Conservation (phyloP, 2,888 invertebrate species). For the Cataglyphis livida region DNA sequence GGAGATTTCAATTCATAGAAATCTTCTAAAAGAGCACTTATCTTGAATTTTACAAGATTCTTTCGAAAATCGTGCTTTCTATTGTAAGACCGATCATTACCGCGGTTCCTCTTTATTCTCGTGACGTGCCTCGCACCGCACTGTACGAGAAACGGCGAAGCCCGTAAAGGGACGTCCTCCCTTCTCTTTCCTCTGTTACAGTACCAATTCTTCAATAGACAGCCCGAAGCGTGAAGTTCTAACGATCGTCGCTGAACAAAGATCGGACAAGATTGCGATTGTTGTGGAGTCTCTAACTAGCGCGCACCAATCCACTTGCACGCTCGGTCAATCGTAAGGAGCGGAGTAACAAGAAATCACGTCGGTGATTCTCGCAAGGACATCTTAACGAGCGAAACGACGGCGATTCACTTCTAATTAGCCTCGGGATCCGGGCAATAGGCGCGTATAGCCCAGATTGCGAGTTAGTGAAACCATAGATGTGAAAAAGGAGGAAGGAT, state of each 20-base stretch:
- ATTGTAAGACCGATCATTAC: neutral
- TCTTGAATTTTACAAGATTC: neutral
- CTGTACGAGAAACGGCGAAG: conserved; percentile 4
- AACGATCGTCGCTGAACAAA: conserved; percentile 24
- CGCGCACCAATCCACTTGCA: conserved; percentile 11
- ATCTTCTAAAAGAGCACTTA: neutral
- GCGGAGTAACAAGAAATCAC: neutral
- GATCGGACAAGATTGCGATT: conserved; percentile 7
- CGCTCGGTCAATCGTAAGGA: conserved; percentile 34
- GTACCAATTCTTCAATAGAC: conserved; percentile 85
- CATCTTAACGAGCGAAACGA: neutral
- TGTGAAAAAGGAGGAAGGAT: neutral
- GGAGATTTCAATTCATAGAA: neutral
- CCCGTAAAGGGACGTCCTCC: conserved; percentile 10
- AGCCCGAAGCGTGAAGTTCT: conserved; percentile 65
- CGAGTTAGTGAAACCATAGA: neutral
- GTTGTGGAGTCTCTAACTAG: conserved; percentile 31
- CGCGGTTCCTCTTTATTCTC: conserved; percentile 23
- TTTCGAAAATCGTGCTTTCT: neutral
- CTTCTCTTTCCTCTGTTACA: conserved; percentile 79
- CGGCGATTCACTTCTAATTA: neutral
- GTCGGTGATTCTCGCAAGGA: neutral
- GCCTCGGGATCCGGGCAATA: neutral
- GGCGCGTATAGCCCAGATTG: neutral
- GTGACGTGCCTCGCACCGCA: neutral